Percentiles rank a stretch among this genome's conserved stretches.
phyloP scores from a whole-genome alignment of 2,797 vertebrate genomes.

The Epinephelus coioides region DNA sequence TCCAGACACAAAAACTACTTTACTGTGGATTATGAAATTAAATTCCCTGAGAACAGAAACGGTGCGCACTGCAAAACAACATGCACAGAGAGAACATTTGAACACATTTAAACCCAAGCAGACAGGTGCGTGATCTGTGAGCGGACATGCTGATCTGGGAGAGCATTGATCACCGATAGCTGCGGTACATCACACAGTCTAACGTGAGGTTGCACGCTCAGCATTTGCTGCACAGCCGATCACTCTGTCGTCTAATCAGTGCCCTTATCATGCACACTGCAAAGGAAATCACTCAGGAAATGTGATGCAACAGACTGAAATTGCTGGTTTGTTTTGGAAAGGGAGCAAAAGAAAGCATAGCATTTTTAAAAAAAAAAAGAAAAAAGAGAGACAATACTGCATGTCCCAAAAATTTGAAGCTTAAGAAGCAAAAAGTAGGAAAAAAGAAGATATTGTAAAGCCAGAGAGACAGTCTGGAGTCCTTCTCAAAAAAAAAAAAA shows the following conservation, averaged over 20 bases:
- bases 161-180: slow-evolving; percentile 29
- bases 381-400: neutral
- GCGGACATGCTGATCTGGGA: slow-evolving; percentile 30
- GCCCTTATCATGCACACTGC: slow-evolving; percentile 25
- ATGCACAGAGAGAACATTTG: slow-evolving; percentile 59
- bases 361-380: neutral
- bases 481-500: neutral
- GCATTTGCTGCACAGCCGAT: slow-evolving; percentile 38
- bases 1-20: slow-evolving; percentile 45
- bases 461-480: neutral
- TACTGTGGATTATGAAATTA: slow-evolving; percentile 49
- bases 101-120: slow-evolving; percentile 27
- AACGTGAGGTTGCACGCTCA: slow-evolving; percentile 41
- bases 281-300: slow-evolving; percentile 15
- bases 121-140: slow-evolving; percentile 22
- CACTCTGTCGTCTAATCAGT: slow-evolving; percentile 47
- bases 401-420: slow-evolving; percentile 14
- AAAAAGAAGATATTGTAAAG: neutral
- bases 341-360: neutral
- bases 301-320: slow-evolving; percentile 50
- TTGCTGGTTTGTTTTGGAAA: slow-evolving; percentile 20
- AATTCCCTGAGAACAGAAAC: slow-evolving; percentile 28
- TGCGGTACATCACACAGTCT: slow-evolving; percentile 2
- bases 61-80: slow-evolving; percentile 27
- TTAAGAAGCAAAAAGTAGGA: neutral